phyloP scores from a whole-genome alignment of 2,797 vertebrate genomes.

The Tadarida brasiliensis region DNA sequence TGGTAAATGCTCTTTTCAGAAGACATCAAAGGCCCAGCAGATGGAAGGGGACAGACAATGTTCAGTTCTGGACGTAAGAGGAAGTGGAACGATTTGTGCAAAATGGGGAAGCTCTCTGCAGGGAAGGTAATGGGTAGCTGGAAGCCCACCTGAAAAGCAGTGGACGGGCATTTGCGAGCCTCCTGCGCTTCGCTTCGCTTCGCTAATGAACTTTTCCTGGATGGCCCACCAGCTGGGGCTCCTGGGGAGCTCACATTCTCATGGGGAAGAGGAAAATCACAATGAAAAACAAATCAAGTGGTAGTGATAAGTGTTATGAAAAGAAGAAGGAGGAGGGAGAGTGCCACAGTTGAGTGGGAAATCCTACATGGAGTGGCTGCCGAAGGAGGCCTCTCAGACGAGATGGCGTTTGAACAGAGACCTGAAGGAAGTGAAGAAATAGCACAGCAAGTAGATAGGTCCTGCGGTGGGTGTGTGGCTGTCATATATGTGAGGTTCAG shows the following conservation, averaged over 20 bases:
- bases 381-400: not conserved
- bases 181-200: not conserved
- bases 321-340: not conserved
- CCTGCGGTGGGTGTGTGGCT: not conserved
- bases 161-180: not conserved
- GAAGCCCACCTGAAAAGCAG: not conserved
- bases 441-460: not conserved
- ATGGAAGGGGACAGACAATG: not conserved
- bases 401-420: not conserved
- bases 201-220: not conserved
- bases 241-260: not conserved
- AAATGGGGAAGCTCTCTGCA: not conserved
- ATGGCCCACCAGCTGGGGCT: not conserved
- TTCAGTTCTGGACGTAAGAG: constrained; percentile 39
- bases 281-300: not conserved
- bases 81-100: constrained; percentile 44
- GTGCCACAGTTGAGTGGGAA: not conserved
- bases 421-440: not conserved
- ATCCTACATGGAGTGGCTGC: not conserved
- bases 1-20: constrained; percentile 36
- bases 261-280: not conserved
- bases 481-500: not conserved
- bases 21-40: constrained; percentile 20
- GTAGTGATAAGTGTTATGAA: not conserved
- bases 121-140: not conserved